These are phyloP conservation scores for Laupala kohalensis DNA, from an alignment of 1,140 invertebrate species.

Conservation along the genomic window DNA sequence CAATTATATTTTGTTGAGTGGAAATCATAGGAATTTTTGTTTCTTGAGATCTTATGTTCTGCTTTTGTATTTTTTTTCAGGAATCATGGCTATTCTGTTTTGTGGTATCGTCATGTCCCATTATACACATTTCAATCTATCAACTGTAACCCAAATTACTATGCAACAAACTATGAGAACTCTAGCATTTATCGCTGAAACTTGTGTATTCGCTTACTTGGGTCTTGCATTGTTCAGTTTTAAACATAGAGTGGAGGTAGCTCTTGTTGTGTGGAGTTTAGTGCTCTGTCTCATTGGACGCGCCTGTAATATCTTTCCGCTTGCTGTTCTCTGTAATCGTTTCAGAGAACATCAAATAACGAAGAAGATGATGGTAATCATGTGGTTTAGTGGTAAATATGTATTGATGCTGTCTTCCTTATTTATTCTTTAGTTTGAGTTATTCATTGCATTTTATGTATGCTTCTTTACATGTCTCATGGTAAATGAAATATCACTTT, in stretches of 20 bases:
- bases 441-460: too few relatives aligned
- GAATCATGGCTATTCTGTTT: conserved; percentile 98
- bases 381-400: conserved; percentile 69
- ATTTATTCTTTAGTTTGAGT: too few relatives aligned
- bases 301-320: conserved; percentile 92
- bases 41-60: too few relatives aligned
- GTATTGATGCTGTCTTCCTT: too few relatives aligned
- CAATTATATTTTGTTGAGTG: too few relatives aligned
- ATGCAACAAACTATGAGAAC: conserved; percentile 99
- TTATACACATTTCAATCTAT: conserved; percentile 97
- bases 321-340: conserved; percentile 85
- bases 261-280: conserved; percentile 81
- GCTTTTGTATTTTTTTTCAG: conserved; percentile 35
- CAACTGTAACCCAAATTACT: conserved; percentile 95
- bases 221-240: conserved; percentile 79
- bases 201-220: conserved; percentile 98
- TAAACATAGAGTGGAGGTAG: conserved; percentile 31
- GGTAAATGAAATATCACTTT: too few relatives aligned
- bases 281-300: conserved; percentile 83
- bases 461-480: too few relatives aligned
- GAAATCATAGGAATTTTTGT: too few relatives aligned
- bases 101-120: conserved; percentile 99
- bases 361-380: conserved; percentile 97
- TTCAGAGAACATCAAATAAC: conserved; percentile 97
- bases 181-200: conserved; percentile 94